A percentile compares a stretch with the other conserved stretches of the same genome.
Conservation (phyloP, 92 coral and sea anemone species). For the Montipora capitata region DNA sequence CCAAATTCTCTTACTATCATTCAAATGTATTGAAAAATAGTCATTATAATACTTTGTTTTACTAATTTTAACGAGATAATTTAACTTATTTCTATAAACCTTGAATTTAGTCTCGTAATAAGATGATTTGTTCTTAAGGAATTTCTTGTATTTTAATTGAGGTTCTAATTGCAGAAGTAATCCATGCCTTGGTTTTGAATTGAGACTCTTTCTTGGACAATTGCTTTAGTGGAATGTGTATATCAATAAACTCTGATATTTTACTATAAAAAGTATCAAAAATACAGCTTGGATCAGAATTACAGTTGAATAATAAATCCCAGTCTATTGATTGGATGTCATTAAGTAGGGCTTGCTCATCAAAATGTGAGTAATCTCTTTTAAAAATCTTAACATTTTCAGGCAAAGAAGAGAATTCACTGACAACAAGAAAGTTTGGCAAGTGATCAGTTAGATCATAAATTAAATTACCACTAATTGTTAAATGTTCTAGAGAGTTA, state of each 20-base stretch:
- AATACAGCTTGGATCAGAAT: slow-evolving; percentile 51
- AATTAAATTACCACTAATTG: slow-evolving; percentile 76
- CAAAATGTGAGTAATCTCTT: slow-evolving; percentile 64
- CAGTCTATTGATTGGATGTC: slow-evolving; percentile 65
- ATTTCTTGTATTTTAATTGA: slow-evolving; percentile 36
- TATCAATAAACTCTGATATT: too few species aligned
- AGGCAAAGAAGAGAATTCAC: slow-evolving; percentile 58
- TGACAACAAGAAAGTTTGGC: slow-evolving; percentile 73
- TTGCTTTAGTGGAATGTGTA: too few species aligned
- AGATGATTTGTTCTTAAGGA: slow-evolving; percentile 1
- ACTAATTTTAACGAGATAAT: too few species aligned
- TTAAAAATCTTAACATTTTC: slow-evolving; percentile 60
- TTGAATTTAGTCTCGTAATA: slow-evolving; percentile 11
- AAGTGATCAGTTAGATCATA: slow-evolving; percentile 71
- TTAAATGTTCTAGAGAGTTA: slow-evolving; percentile 2
- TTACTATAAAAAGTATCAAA: too few species aligned
- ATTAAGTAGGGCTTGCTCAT: slow-evolving; percentile 54
- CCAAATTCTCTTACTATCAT: too few species aligned
- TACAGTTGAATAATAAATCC: slow-evolving; percentile 31
- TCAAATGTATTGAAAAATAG: too few species aligned
- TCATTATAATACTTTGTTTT: too few species aligned
- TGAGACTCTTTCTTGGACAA: slow-evolving; percentile 65
- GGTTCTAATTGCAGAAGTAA: slow-evolving; percentile 59
- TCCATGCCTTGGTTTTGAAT: slow-evolving; percentile 60
- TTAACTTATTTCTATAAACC: too few species aligned